Evolutionary conservation across 2,888 invertebrate species (phyloP).

Genomic region (Diaprepes abbreviatus): DNA sequence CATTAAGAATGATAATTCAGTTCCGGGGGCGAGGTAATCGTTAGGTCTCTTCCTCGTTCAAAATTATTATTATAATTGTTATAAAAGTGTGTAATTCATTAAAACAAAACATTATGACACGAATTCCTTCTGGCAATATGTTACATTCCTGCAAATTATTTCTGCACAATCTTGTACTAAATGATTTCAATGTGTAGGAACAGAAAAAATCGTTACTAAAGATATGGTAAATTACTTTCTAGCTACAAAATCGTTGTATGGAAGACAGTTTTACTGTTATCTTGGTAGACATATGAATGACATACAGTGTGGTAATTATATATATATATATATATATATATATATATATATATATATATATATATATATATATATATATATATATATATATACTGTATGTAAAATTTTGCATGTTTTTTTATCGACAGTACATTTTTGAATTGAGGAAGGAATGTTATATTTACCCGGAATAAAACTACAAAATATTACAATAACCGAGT

Average conservation of each 20-base stretch:
- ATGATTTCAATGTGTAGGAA: slow-evolving; percentile 32
- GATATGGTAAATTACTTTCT: slow-evolving; percentile 6
- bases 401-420: no score
- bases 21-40: slow-evolving; percentile 36
- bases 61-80: slow-evolving; percentile 39
- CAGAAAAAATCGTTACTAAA: slow-evolving; percentile 13
- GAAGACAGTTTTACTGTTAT: not conserved
- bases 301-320: slow-evolving; percentile 4
- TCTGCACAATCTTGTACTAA: slow-evolving; percentile 30
- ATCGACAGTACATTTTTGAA: no score
- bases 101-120: slow-evolving; percentile 44
- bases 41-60: slow-evolving; percentile 42
- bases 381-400: no score
- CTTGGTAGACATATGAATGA: not conserved
- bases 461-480: no score
- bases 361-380: no score
- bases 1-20: slow-evolving; percentile 39
- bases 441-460: no score
- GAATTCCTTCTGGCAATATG: slow-evolving; percentile 38
- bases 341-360: no score
- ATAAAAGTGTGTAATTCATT: slow-evolving; percentile 45
- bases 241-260: slow-evolving; percentile 1
- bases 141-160: slow-evolving; percentile 35
- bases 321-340: no score
- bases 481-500: no score